Conservation (phyloP, 2,113 vertebrate species). For the Anseranas semipalmata region DNA sequence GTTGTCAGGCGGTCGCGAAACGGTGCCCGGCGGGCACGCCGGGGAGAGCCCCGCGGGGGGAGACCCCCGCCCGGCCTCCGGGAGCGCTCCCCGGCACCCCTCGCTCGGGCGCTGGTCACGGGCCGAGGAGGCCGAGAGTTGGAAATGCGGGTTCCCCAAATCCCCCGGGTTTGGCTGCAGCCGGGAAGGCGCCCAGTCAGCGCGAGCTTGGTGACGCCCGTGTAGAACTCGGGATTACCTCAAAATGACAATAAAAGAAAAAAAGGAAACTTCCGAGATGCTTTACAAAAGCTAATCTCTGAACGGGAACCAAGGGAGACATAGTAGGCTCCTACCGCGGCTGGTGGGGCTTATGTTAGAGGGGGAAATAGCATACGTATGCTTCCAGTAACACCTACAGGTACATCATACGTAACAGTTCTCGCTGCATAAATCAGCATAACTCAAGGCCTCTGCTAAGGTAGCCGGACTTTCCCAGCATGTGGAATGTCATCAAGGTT, state of each 20-base stretch:
- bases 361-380: background rate
- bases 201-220: too few species aligned
- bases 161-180: too few species aligned
- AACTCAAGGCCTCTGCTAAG: too few species aligned
- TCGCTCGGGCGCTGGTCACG: too few species aligned
- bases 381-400: rapidly evolving
- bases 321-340: background rate
- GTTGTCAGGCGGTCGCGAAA: too few species aligned
- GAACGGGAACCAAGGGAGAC: background rate
- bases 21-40: too few species aligned
- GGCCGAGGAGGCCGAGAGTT: too few species aligned
- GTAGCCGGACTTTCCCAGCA: background rate
- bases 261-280: background rate
- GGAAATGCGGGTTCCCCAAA: too few species aligned
- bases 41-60: too few species aligned
- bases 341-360: background rate
- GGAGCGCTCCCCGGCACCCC: too few species aligned
- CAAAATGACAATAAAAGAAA: background rate
- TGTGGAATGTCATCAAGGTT: background rate
- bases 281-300: background rate
- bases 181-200: too few species aligned
- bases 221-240: background rate
- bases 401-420: rapidly evolving
- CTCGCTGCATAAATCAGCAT: background rate
- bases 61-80: too few species aligned